Conservation (phyloP, 1,140 invertebrate genomes). For the Teleogryllus occipitalis region DNA sequence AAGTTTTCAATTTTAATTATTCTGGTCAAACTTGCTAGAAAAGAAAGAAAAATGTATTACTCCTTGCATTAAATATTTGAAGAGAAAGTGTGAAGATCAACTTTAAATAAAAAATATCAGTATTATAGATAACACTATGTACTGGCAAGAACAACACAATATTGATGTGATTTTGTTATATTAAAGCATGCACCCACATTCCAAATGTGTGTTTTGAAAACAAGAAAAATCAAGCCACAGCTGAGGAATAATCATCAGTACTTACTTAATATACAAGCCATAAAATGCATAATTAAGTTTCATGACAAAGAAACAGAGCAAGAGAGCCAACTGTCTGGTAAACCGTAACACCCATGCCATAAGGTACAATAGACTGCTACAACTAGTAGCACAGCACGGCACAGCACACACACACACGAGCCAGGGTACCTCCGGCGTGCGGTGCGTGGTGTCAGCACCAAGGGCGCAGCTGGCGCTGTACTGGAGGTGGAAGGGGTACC, state of each 20-base stretch:
- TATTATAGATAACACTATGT: no score
- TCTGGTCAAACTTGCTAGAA: no score
- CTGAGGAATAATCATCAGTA: background rate
- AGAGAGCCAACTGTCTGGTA: background rate
- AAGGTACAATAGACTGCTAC: background rate
- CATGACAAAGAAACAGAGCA: slow-evolving; percentile 11
- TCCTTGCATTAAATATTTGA: no score
- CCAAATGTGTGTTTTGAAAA: background rate
- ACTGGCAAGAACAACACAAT: no score
- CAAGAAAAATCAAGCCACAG: background rate
- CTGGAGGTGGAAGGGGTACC: slow-evolving; percentile 26
- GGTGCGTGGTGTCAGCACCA: slow-evolving; percentile 43
- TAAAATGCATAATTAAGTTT: background rate
- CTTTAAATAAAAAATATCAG: no score
- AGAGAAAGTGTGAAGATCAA: no score
- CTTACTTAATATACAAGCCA: background rate
- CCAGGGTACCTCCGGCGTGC: slow-evolving; percentile 29
- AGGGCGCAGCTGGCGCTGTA: slow-evolving; percentile 35
- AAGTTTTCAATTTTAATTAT: no score
- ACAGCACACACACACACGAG: slow-evolving; percentile 12
- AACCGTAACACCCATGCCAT: background rate
- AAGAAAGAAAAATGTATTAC: no score
- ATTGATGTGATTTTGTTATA: no score
- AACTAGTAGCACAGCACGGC: slow-evolving; percentile 11
- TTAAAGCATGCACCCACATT: background rate